Evolutionary conservation across 2,797 vertebrate genomes (phyloP).

Genomic region (Neosalanx taihuensis): DNA sequence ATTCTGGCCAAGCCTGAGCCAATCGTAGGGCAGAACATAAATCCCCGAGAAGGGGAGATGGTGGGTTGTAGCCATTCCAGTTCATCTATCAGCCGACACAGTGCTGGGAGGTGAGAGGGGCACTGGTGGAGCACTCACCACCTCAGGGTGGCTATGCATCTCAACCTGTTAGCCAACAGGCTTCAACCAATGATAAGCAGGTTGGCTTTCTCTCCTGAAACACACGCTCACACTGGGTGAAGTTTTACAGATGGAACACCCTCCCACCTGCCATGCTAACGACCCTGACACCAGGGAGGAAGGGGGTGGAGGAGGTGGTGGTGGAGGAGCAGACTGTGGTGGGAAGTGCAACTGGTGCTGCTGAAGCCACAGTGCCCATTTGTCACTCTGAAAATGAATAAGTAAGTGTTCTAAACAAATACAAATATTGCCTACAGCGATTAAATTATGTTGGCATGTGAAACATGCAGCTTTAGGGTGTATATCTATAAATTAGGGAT

Average conservation of each 20-base stretch:
- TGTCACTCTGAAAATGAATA: neutral
- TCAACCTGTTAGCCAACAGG: neutral
- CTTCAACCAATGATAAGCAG: neutral
- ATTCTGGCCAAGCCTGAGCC: neutral
- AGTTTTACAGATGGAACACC: neutral
- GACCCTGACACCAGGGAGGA: neutral
- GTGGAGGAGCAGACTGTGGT: neutral
- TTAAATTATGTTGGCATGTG: slow-evolving; percentile 17
- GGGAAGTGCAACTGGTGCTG: neutral
- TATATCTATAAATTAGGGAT: neutral
- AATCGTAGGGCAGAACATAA: slow-evolving; percentile 10
- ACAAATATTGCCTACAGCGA: slow-evolving; percentile 4
- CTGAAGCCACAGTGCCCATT: neutral
- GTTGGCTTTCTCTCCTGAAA: neutral
- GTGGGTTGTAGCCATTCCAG: neutral
- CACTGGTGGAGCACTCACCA: slow-evolving; percentile 10
- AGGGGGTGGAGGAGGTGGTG: neutral
- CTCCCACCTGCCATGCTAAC: neutral
- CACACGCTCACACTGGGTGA: neutral
- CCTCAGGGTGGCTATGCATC: slow-evolving; percentile 1
- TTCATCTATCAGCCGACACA: neutral
- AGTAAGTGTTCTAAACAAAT: slow-evolving; percentile 6
- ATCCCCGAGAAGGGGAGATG: neutral
- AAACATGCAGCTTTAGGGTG: slow-evolving; percentile 13
- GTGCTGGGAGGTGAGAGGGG: slow-evolving; percentile 1